Base-by-base conservation (phyloP, 2,797 vertebrate species). In the Amblyraja radiata region DNA sequence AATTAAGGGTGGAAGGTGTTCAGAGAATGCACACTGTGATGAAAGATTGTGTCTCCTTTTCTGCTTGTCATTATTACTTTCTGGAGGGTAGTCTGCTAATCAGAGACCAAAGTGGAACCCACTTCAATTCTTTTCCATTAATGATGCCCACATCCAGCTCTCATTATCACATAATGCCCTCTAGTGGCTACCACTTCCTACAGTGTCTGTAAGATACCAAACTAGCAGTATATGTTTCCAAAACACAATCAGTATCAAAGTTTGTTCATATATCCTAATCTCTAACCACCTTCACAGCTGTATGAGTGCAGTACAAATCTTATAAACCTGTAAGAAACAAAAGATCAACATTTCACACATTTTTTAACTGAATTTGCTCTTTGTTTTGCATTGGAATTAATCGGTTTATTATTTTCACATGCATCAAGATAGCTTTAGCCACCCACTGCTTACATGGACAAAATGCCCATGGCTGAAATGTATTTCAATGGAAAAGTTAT, bases 151-250 rank as follows among this genome's bases (percentile, higher is more conserved):
- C 3, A 14, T 3, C 54, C n/a, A 86, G 61, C 58, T 86, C 58
- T 86, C 61, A 63, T 86, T 63, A 63, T 86, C 83, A 86, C 83
- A 86, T 86, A 61, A 86, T 65, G 83, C 83, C 83, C 83, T 86
- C 83, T 86, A 63, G 83, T 86, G 83, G 58, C 28, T 86, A 63
- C 61, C 58, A 86, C 5, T n/a, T 86, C 83, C 58, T 65, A 86
- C 58, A 86, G 28, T 63, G 83, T 86, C 83, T 63, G 83, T 32
- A 86, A 32, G 28, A 63, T 65, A 65, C 83, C 83, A 86, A 86
- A 65, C 28, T 86, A 63, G 46, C 2, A 46, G 28, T 63, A 8
- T 86, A 14, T 86, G 83, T 18, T 13, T 58, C 65, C 58, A 86
- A 32, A 86, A 65, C 6, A 61, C 83, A 86, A 65, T 63, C 28